Base-by-base conservation (phyloP, 2,888 invertebrate genomes). In the Clanis bilineata region DNA sequence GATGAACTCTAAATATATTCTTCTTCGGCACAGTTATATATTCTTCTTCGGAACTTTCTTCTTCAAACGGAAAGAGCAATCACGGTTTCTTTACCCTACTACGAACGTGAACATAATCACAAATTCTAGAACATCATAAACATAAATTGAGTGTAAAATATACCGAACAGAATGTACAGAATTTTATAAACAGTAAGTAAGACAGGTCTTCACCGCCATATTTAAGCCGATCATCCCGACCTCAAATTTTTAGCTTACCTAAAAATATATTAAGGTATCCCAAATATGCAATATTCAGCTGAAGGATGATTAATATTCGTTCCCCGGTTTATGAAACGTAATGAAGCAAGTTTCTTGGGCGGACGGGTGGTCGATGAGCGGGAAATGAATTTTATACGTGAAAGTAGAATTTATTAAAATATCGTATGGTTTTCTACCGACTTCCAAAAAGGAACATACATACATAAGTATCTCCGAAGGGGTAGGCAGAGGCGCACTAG, bases 251-350 rank as follows among this genome's bases (percentile, higher is more conserved):
- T 32, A 51, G 28, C 51, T 51, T 10, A 18, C 32, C 18, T 51
- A 51, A 51, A 36, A 51, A 51, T 51, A 51, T 18, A 28, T 18
- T 1, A 18, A 51, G 32, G 51, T 51, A 51, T 32, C 51, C 51
- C 51, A 51, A 28, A 51, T 51, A 51, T 51, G 51, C 18, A 51
- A 51, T 51, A 51, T 51, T 51, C 51, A 51, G 51, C 44, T 51
- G 51, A 32, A 51, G 15, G 51, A 51, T 32, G 51, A 51, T 51
- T 51, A 51, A 51, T 51, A 51, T 51, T 51, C 32, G 18, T 28
- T 51, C 15, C 10, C 10, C 51, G 51, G 18, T 51, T 51, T 51
- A 51, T 32, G n/a, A 45, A 51, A 18, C 32, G 51, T 51, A 51
- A 51, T 51, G 51, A 51, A 32, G 51, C 51, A 32, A 51, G 15